These are phyloP conservation scores for Coenobita brevimanus DNA, from an alignment of 1,140 invertebrate species.

Conservation along the genomic window DNA sequence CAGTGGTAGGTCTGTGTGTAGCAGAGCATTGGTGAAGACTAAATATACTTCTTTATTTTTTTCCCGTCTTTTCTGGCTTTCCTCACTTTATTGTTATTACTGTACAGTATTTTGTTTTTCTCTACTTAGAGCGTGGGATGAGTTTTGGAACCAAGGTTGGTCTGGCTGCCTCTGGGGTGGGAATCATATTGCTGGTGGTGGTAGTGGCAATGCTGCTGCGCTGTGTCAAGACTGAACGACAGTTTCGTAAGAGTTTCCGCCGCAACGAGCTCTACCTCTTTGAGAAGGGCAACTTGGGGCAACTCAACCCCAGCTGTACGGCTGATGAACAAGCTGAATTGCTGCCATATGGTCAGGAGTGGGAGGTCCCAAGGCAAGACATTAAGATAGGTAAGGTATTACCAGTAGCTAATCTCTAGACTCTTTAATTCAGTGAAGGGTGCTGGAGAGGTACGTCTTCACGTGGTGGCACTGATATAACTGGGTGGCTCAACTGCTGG, in stretches of 20 bases:
- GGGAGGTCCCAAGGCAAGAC: slow-evolving; percentile 47
- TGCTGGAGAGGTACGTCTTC: too few relatives aligned
- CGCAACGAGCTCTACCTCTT: slow-evolving; percentile 76
- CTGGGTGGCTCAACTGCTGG: too few relatives aligned
- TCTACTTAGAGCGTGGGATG: not conserved
- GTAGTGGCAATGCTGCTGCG: not conserved
- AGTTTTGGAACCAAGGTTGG: not conserved
- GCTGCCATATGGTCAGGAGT: slow-evolving; percentile 86
- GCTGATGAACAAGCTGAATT: slow-evolving; percentile 93
- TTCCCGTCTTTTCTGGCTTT: too few relatives aligned
- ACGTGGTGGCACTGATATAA: too few relatives aligned
- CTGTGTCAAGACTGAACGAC: slow-evolving; percentile 13
- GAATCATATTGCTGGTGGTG: slow-evolving; percentile 4
- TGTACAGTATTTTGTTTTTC: too few relatives aligned
- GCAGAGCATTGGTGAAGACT: too few relatives aligned
- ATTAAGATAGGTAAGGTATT: slow-evolving; percentile 49
- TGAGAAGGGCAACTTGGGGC: slow-evolving; percentile 84
- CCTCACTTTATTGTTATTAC: too few relatives aligned
- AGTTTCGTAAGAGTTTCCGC: slow-evolving; percentile 25
- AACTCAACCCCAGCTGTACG: slow-evolving; percentile 89
- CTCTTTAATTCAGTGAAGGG: not conserved
- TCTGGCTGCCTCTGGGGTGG: not conserved
- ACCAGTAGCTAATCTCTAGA: too few relatives aligned
- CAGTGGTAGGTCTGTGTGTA: too few relatives aligned
- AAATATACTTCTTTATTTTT: too few relatives aligned